A percentile compares a stretch with the other conserved stretches of the same genome.
These are phyloP conservation scores for Carcina quercana DNA, from an alignment of 2,888 invertebrate genomes.

Conservation along the genomic window DNA sequence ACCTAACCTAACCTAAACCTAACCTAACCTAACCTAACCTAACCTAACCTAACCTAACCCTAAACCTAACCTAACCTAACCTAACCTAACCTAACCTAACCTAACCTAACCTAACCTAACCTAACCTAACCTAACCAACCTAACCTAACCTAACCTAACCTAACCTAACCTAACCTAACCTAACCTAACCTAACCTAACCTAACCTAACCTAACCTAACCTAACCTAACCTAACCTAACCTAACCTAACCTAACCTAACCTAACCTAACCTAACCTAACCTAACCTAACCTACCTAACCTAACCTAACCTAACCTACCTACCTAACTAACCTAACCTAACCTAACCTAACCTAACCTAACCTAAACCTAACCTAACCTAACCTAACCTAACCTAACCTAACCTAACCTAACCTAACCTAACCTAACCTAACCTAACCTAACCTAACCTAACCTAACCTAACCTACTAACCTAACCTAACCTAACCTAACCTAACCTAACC, in stretches of 20 bases:
- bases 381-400: slow-evolving; percentile 17
- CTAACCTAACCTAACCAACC: slow-evolving; percentile 10
- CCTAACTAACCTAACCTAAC: slow-evolving; percentile 20
- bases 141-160: slow-evolving; percentile 11
- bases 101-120: slow-evolving; percentile 13
- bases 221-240: slow-evolving; percentile 8
- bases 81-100: slow-evolving; percentile 16
- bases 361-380: slow-evolving; percentile 13
- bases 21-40: slow-evolving; percentile 9
- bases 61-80: slow-evolving; percentile 17
- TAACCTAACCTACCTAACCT: slow-evolving; percentile 17
- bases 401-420: slow-evolving; percentile 18
- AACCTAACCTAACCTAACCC: slow-evolving; percentile 3
- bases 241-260: slow-evolving; percentile 5
- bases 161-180: slow-evolving; percentile 7
- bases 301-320: slow-evolving; percentile 17
- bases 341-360: slow-evolving; percentile 19
- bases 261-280: slow-evolving; percentile 8
- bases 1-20: slow-evolving; percentile 7
- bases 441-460: slow-evolving; percentile 16
- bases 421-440: slow-evolving; percentile 17
- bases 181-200: slow-evolving; percentile 3
- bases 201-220: slow-evolving; percentile 6
- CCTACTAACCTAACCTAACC: slow-evolving; percentile 14
- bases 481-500: slow-evolving; percentile 1